Percentiles rank a stretch among this genome's conserved stretches.
These are phyloP conservation scores for Acleris sparsana DNA, from an alignment of 2,888 invertebrate genomes.

Conservation along the genomic window DNA sequence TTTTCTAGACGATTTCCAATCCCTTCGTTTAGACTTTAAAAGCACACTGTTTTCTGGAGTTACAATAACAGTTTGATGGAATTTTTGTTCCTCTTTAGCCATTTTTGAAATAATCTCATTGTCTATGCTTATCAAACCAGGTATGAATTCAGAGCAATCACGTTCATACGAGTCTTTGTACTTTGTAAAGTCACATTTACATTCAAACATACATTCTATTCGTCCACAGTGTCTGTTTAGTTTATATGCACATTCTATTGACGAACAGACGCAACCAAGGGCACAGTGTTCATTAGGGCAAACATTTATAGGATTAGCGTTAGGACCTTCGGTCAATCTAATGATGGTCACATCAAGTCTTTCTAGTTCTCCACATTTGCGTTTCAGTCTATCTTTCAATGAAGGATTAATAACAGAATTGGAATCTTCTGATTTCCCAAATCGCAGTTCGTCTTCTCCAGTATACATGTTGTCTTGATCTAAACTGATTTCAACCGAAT, in stretches of 20 bases:
- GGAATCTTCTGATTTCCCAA: conserved; percentile 47
- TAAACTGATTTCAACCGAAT: conserved; percentile 84
- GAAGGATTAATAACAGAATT: conserved; percentile 39
- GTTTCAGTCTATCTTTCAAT: conserved; percentile 66
- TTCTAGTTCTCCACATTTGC: conserved; percentile 78
- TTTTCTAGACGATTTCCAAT: conserved; percentile 84
- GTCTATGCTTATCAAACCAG: conserved; percentile 70
- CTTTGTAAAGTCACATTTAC: conserved; percentile 69
- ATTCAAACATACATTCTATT: conserved; percentile 83
- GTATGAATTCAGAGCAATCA: conserved; percentile 53
- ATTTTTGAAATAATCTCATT: conserved; percentile 80
- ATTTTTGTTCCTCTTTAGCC: conserved; percentile 88
- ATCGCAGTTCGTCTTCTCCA: conserved; percentile 58
- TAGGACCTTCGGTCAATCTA: conserved; percentile 63
- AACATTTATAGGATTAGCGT: conserved; percentile 38
- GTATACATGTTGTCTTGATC: conserved; percentile 79
- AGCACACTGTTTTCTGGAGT: conserved; percentile 86
- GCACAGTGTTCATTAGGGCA: conserved; percentile 84
- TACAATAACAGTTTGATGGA: conserved; percentile 87
- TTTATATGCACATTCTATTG: conserved; percentile 72
- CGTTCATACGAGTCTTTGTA: conserved; percentile 56
- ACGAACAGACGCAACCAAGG: conserved; percentile 87
- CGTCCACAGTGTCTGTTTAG: conserved; percentile 85
- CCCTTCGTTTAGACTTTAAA: conserved; percentile 83
- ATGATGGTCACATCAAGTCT: conserved; percentile 87